Base-by-base conservation (phyloP, 2,113 vertebrate species). In the Strigops habroptila region DNA sequence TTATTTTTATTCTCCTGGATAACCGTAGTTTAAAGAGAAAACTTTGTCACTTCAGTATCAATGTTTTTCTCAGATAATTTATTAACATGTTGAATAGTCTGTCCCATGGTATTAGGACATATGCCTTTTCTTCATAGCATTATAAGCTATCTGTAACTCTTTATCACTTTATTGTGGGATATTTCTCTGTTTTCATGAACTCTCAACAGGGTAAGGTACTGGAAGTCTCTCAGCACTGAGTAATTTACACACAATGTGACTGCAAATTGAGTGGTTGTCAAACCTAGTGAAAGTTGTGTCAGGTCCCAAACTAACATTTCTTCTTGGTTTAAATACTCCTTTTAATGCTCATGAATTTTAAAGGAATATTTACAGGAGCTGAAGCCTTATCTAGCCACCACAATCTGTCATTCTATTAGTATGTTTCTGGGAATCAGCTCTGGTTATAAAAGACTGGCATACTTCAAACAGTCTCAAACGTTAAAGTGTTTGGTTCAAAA, bases 401-500 rank as follows among this genome's bases (percentile, higher is more conserved):
- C 59, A 81, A 46, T 37, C 37, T 44, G 22, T 53, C 33, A 27
- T 52, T 21, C 18, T 77, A 83, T 80, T 68, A n/a, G 10, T 46
- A 21, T 44, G 69, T 35, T 64, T 43, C 46, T 68, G 53, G 25
- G 23, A 94, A 90, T 74, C 46, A 78, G 19, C 18, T 78, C 30
- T 77, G n/a, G 21, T 37, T 55, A 18, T 77, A 84, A 93, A 93
- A 78, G 31, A 53, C 15, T 35, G 65, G 41, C 33, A 78, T 55
- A 88, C 71, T 81, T 93, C 80, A 85, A 96, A 89, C n/a, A 76
- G 24, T 23, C 60, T 65, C 27, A 74, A 41, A 28, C 0, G 0
- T 65, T 76, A 7, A 25, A 88, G 37, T 46, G 51, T 94, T 94
- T 93, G 28, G 44, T 86, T 63, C 60, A 86, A 95, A 96, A 84